Conservation (phyloP, 2,113 vertebrate genomes). For the Sturnus vulgaris region DNA sequence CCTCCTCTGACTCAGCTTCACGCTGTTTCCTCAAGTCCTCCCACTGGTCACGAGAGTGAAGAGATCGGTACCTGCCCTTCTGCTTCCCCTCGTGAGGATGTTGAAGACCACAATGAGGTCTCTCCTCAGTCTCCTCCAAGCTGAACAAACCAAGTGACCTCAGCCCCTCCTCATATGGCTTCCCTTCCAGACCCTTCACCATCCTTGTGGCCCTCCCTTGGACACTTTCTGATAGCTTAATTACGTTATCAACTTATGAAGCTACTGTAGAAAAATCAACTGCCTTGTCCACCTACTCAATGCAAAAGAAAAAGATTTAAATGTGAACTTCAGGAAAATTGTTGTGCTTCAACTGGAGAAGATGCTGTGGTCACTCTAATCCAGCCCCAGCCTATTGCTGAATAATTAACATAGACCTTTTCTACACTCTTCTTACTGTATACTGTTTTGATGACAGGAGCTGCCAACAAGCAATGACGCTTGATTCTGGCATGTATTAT, state of each 20-base stretch:
- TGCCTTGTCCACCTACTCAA: slow-evolving; percentile 13
- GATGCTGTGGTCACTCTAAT: neutral
- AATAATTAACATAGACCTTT: slow-evolving; percentile 43
- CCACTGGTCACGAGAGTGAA: neutral
- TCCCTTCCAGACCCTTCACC: neutral
- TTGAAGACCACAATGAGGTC: neutral
- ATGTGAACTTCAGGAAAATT: slow-evolving; percentile 17
- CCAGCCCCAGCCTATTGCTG: slow-evolving; percentile 6
- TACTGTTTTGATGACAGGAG: slow-evolving; percentile 42
- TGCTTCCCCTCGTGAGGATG: neutral
- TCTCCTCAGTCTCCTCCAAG: neutral
- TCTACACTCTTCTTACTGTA: slow-evolving; percentile 43
- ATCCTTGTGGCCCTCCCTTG: neutral
- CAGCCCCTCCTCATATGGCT: neutral
- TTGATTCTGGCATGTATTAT: slow-evolving; percentile 59
- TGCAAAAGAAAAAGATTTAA: neutral
- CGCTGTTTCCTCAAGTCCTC: neutral
- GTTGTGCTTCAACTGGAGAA: neutral
- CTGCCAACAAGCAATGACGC: slow-evolving; percentile 52
- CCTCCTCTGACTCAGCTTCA: neutral
- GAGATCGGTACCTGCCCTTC: neutral
- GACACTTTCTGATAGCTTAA: neutral
- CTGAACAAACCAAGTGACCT: neutral
- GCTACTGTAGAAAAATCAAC: slow-evolving; percentile 19
- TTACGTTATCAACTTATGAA: neutral